phyloP scores from a whole-genome alignment of 2,888 invertebrate genomes.

The Amphipoea oculea region DNA sequence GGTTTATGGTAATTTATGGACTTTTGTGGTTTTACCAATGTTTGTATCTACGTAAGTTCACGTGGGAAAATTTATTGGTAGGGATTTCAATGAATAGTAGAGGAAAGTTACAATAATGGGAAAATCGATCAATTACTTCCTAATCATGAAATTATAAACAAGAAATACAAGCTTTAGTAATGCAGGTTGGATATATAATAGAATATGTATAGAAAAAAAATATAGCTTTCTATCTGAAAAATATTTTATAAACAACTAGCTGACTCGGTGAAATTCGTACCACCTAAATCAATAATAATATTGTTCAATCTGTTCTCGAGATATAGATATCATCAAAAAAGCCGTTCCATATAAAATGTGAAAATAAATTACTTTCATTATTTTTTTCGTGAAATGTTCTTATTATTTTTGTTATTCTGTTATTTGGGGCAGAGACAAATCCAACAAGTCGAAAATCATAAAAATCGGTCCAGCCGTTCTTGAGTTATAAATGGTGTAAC shows the following conservation, averaged over 20 bases:
- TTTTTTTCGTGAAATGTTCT: too few species aligned
- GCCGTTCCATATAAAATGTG: too few species aligned
- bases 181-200: background rate
- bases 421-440: too few species aligned
- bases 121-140: background rate
- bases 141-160: background rate
- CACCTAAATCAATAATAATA: too few species aligned
- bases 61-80: constrained; percentile 24
- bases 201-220: background rate
- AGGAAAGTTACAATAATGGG: background rate
- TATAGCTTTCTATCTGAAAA: background rate
- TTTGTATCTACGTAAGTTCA: constrained; percentile 24
- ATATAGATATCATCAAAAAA: too few species aligned
- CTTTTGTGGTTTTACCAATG: constrained; percentile 40
- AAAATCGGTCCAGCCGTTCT: too few species aligned
- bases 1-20: constrained; percentile 51
- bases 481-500: too few species aligned
- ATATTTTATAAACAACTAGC: background rate
- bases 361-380: background rate
- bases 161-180: background rate
- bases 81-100: constrained; percentile 17
- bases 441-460: too few species aligned
- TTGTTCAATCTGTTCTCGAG: too few species aligned
- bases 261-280: too few species aligned
- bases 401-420: too few species aligned